phyloP scores from a whole-genome alignment of 2,797 vertebrate genomes.

The Mallotus villosus region DNA sequence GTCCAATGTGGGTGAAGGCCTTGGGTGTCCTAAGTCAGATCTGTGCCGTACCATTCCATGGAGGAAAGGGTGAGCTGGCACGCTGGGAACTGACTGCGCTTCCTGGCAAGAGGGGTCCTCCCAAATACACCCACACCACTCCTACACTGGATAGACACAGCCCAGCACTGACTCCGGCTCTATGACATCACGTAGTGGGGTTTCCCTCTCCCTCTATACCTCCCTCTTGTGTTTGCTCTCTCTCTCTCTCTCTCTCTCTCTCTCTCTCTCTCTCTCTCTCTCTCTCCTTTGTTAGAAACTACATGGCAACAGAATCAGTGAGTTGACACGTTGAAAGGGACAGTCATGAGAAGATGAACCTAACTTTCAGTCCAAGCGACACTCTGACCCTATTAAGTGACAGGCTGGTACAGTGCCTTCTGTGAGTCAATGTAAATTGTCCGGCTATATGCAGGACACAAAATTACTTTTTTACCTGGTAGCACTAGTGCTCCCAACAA shows the following conservation, averaged over 20 bases:
- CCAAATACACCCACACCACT: conserved; percentile 1
- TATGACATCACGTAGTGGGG: conserved; percentile 10
- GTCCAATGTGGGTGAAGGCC: too few species aligned
- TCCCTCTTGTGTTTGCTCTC: neutral
- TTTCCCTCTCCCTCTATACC: neutral
- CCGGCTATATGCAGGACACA: too few species aligned
- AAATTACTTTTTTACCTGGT: too few species aligned
- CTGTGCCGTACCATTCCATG: conserved; percentile 38
- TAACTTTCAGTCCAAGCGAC: too few species aligned
- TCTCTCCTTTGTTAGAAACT: neutral
- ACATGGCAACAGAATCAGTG: too few species aligned
- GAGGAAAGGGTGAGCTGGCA: conserved; percentile 61
- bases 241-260: neutral
- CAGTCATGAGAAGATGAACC: too few species aligned
- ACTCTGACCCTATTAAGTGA: too few species aligned
- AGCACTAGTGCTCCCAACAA: too few species aligned
- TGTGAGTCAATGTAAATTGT: too few species aligned
- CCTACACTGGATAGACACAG: conserved; percentile 2
- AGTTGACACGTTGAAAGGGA: too few species aligned
- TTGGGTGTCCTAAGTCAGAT: too few species aligned
- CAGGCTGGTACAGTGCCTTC: too few species aligned
- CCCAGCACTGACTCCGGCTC: neutral
- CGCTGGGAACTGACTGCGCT: conserved; percentile 38
- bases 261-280: neutral
- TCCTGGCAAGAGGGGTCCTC: conserved; percentile 54